phyloP scores from a whole-genome alignment of 64 coral and sea anemone species.

The Anthopleura sola region DNA sequence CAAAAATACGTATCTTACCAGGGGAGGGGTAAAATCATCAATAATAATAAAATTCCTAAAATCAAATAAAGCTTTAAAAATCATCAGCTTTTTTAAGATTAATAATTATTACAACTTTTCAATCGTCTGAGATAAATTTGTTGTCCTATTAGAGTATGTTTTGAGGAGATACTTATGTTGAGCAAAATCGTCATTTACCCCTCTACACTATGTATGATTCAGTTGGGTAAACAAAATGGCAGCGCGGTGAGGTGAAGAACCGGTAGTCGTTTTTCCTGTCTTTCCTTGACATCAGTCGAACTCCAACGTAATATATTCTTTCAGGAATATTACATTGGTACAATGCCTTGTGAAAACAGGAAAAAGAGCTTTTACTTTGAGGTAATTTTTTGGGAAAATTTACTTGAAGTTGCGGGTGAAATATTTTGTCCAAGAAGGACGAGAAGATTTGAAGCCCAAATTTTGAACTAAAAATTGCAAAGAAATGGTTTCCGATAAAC shows the following conservation, averaged over 20 bases:
- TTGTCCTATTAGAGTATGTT: not conserved
- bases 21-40: not conserved
- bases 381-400: not conserved
- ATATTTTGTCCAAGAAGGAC: no score
- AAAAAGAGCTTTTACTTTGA: slow-evolving; percentile 10
- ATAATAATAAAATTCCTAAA: not conserved
- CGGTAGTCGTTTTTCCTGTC: not conserved
- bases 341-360: slow-evolving; percentile 3
- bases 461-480: not conserved
- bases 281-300: not conserved
- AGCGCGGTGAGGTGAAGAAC: not conserved
- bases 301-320: not conserved
- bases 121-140: no score
- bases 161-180: not conserved
- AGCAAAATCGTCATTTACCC: not conserved
- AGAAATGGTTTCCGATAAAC: not conserved
- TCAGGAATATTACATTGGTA: not conserved
- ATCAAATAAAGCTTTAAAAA: not conserved
- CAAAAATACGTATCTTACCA: not conserved
- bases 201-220: not conserved
- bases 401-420: not conserved
- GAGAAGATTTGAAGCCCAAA: not conserved
- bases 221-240: not conserved
- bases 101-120: not conserved
- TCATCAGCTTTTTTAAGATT: not conserved